Percentiles rank a stretch among this genome's conserved stretches.
Evolutionary conservation across 2,113 vertebrate species (phyloP).

Genomic region (Pipra filicauda): DNA sequence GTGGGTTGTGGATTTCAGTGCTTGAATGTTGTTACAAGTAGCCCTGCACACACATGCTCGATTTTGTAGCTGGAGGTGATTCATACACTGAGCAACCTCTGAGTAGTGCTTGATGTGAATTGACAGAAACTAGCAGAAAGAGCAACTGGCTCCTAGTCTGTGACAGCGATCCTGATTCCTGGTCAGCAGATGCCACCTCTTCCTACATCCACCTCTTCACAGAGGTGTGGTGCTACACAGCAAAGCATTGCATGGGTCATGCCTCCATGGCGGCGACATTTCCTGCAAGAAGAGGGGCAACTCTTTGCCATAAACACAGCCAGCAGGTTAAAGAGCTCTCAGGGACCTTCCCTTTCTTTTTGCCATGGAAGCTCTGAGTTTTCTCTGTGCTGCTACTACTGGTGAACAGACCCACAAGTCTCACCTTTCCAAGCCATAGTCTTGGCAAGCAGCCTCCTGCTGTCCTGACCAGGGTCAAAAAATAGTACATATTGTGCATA

Average conservation of each 20-base stretch:
- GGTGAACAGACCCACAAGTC: neutral
- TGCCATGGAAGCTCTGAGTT: neutral
- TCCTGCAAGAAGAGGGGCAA: neutral
- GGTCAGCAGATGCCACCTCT: neutral
- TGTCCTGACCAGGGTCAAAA: neutral
- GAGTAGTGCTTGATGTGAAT: neutral
- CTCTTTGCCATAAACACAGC: neutral
- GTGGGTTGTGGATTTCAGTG: neutral
- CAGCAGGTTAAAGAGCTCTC: neutral
- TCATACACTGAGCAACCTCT: neutral
- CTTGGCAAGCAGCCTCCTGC: neutral
- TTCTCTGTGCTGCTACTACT: neutral
- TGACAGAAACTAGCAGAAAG: constrained; percentile 19
- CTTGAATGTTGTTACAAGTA: neutral
- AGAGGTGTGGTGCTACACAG: neutral
- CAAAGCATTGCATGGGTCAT: neutral
- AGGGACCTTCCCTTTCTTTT: neutral
- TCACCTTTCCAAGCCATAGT: neutral
- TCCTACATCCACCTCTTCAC: neutral
- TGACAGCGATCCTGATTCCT: neutral
- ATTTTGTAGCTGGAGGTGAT: neutral
- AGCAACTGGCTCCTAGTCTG: neutral
- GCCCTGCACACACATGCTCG: neutral
- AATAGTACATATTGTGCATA: neutral
- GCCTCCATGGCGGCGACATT: neutral